phyloP scores from a whole-genome alignment of 2,888 invertebrate genomes.

The Strigamia crassipes region DNA sequence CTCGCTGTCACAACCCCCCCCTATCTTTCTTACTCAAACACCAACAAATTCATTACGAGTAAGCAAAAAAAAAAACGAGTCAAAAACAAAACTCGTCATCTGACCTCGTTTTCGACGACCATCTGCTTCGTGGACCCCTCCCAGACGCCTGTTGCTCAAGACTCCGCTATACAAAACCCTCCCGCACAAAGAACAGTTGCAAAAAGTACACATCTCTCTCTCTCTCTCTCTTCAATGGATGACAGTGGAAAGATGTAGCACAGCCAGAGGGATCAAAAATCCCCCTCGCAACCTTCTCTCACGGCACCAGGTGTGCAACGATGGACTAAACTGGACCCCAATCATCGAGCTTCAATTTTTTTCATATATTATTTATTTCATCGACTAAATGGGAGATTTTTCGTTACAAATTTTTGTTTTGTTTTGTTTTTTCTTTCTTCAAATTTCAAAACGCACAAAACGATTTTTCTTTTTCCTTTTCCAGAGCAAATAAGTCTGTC shows the following conservation, averaged over 20 bases:
- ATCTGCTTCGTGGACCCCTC: conserved; percentile 25
- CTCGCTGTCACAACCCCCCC: background rate
- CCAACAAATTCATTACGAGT: background rate
- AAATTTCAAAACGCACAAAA: background rate
- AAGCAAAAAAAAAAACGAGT: background rate
- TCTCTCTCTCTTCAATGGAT: background rate
- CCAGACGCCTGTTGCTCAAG: conserved; percentile 40
- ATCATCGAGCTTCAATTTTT: background rate
- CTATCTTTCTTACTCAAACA: background rate
- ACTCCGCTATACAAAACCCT: background rate
- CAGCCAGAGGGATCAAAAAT: background rate
- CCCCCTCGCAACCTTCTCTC: background rate
- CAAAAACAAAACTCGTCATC: background rate
- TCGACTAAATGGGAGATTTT: background rate
- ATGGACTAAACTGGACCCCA: background rate
- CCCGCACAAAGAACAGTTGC: conserved; percentile 39
- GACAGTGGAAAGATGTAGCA: background rate
- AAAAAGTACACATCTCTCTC: conserved; percentile 28
- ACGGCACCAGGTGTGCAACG: background rate
- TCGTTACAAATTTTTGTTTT: background rate
- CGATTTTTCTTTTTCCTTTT: background rate
- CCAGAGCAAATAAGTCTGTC: conserved; percentile 1
- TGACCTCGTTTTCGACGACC: background rate
- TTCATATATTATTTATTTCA: background rate
- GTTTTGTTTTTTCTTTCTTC: background rate